phyloP scores from a whole-genome alignment of 2,797 vertebrate genomes.

The Sebastes hubbsi region DNA sequence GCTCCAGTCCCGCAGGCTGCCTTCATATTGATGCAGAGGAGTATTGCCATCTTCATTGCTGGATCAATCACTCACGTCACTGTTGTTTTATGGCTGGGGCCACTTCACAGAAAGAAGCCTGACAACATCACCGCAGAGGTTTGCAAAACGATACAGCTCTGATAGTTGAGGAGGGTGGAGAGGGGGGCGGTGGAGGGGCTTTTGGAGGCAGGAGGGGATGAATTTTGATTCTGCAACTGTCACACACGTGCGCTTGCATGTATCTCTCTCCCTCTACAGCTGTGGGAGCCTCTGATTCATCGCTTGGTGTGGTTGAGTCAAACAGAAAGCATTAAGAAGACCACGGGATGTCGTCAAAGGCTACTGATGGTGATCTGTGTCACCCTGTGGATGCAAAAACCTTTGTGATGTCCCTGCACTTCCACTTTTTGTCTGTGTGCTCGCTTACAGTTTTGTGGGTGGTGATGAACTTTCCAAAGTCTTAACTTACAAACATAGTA shows the following conservation, averaged over 20 bases:
- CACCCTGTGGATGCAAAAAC: conserved; percentile 29
- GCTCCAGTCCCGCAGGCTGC: conserved; percentile 83
- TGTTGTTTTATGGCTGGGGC: conserved; percentile 82
- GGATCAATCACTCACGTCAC: conserved; percentile 84
- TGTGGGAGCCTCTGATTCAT: conserved; percentile 49
- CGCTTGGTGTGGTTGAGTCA: conserved; percentile 44
- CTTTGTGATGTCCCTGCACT: not conserved
- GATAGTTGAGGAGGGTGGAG: conserved; percentile 72
- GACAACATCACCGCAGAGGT: conserved; percentile 82
- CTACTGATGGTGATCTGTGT: conserved; percentile 28
- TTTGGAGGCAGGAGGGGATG: conserved; percentile 59
- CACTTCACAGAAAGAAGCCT: conserved; percentile 82
- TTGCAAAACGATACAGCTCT: conserved; percentile 81
- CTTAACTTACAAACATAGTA: not conserved
- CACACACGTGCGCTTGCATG: conserved; percentile 45
- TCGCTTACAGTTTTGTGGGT: not conserved
- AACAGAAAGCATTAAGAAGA: conserved; percentile 44
- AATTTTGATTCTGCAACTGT: conserved; percentile 76
- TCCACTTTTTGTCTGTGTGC: conserved; percentile 1
- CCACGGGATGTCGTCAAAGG: conserved; percentile 36
- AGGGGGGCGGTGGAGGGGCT: conserved; percentile 42
- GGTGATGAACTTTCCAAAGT: not conserved
- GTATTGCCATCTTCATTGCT: conserved; percentile 85
- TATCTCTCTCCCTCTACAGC: conserved; percentile 51
- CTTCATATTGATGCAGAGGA: conserved; percentile 84